Conservation (phyloP, 2,888 invertebrate species). For the Marasmarcha lunaedactyla region DNA sequence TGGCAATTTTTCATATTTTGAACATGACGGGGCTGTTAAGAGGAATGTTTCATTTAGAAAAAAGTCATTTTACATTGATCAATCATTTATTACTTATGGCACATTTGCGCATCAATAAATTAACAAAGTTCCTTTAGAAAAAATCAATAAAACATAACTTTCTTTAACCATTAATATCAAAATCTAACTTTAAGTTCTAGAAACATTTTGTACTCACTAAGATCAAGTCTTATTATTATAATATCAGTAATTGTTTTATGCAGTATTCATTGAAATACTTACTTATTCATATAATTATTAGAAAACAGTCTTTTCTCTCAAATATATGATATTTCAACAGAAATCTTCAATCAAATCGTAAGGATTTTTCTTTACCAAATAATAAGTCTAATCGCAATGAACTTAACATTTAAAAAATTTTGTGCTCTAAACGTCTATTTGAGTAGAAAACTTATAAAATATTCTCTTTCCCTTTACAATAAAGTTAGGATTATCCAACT, state of each 20-base stretch:
- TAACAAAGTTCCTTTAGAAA: too few relatives aligned
- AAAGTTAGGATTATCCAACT: too few relatives aligned
- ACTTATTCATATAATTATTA: too few relatives aligned
- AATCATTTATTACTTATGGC: conserved; percentile 2
- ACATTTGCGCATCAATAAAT: conserved; percentile 3
- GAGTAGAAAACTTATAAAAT: too few relatives aligned
- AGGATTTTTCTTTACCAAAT: background rate
- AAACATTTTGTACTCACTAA: too few relatives aligned
- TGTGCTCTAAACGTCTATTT: conserved; percentile 3
- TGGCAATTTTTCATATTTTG: conserved; percentile 9
- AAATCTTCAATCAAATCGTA: too few relatives aligned
- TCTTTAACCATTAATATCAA: conserved; percentile 4
- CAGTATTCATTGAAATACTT: too few relatives aligned
- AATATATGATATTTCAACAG: too few relatives aligned
- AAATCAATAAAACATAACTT: conserved; percentile 6
- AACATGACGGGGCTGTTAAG: conserved; percentile 7
- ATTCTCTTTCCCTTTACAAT: too few relatives aligned
- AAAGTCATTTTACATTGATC: too few relatives aligned
- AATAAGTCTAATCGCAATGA: background rate
- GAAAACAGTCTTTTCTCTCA: too few relatives aligned
- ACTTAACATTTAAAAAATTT: background rate
- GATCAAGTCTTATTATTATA: conserved; percentile 1
- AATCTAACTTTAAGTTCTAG: conserved; percentile 6
- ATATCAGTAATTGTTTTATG: background rate
- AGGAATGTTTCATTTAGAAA: conserved; percentile 7